A percentile compares a stretch with the other conserved stretches of the same genome.
These are phyloP conservation scores for Philypnodon macrostomus DNA, from an alignment of 2,797 vertebrate genomes.

Conservation along the genomic window DNA sequence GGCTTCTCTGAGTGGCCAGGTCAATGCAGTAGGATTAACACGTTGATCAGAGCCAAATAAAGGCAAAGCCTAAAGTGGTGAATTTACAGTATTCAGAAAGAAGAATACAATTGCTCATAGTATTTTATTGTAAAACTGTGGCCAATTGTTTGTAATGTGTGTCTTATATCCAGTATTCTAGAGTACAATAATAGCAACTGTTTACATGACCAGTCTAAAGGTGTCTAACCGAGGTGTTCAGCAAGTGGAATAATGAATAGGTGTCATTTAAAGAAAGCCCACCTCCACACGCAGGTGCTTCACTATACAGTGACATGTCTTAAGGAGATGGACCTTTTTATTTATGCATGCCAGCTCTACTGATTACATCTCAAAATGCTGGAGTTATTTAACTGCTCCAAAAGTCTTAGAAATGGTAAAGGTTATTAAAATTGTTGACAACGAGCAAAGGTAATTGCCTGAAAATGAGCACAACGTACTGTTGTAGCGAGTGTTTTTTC, in stretches of 20 bases:
- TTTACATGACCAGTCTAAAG: slow-evolving; percentile 89
- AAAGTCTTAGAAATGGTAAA: slow-evolving; percentile 96
- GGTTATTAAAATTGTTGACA: slow-evolving; percentile 99
- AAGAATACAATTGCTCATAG: too few relatives aligned
- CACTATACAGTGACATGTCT: slow-evolving; percentile 94
- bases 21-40: slow-evolving; percentile 65
- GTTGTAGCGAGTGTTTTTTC: slow-evolving; percentile 91
- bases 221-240: slow-evolving; percentile 98
- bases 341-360: slow-evolving; percentile 90
- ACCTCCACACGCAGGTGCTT: slow-evolving; percentile 95
- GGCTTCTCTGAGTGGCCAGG: slow-evolving; percentile 58
- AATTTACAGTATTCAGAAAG: slow-evolving; percentile 19
- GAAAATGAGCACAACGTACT: slow-evolving; percentile 98
- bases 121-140: slow-evolving; percentile 9
- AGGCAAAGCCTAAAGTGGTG: slow-evolving; percentile 16
- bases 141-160: background rate
- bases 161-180: slow-evolving; percentile 45
- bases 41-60: slow-evolving; percentile 51
- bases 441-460: slow-evolving; percentile 99
- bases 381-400: slow-evolving; percentile 98
- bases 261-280: slow-evolving; percentile 98
- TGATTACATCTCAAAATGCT: slow-evolving; percentile 99
- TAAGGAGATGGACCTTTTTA: slow-evolving; percentile 94
- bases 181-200: slow-evolving; percentile 86
- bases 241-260: slow-evolving; percentile 99